Base-by-base conservation (phyloP, 2,888 invertebrate species). In the Lapara coniferarum region DNA sequence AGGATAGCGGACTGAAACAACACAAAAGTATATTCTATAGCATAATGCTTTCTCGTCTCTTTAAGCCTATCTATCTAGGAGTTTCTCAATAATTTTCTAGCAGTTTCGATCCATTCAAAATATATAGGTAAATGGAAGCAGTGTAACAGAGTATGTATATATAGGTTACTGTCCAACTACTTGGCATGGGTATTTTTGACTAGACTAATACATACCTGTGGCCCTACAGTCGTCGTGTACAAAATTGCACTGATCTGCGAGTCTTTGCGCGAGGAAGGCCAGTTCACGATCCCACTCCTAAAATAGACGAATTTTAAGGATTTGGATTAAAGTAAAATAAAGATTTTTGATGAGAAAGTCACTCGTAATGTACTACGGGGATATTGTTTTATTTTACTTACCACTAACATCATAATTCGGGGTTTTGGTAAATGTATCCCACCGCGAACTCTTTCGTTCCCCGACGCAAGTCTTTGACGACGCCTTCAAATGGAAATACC, bases 161-260 rank as follows among this genome's bases (percentile, higher is more conserved):
- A 37, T 37, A 8, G 37, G 8, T 8, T 37, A 37, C 37, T 7
- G 2, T 37, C 8, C 7, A 37, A 7, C 37, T 37, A 8, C 8
- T 37, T 37, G 37, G 37, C 37, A 37, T 7, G 37, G 0, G 37
- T 8, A 5, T 37, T 8, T 7, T 7, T 37, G 8, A 37, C 4
- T 37, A 53, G 53, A 16, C 19, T 16, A 19, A 55, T 52, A 52
- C 13, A 69, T 72, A 92, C 93, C 89, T 69, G 93, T 93, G 0
- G 93, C 93, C 73, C 93, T 84, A 74, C 93, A 93, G 13, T 91
- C 88, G 19, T 93, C 93, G 71, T 93, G 93, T 0, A 89, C 85
- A 49, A 93, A 93, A 49, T 81, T 78, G 63, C 93, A 93, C 72
- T 93, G 93, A 67, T 93, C 89, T 0, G 93, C 92, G 2, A 93